Percentiles rank a stretch among this genome's conserved stretches.
Evolutionary conservation across 2,113 vertebrate genomes (phyloP).

Genomic region (Periophthalmus modestus): DNA sequence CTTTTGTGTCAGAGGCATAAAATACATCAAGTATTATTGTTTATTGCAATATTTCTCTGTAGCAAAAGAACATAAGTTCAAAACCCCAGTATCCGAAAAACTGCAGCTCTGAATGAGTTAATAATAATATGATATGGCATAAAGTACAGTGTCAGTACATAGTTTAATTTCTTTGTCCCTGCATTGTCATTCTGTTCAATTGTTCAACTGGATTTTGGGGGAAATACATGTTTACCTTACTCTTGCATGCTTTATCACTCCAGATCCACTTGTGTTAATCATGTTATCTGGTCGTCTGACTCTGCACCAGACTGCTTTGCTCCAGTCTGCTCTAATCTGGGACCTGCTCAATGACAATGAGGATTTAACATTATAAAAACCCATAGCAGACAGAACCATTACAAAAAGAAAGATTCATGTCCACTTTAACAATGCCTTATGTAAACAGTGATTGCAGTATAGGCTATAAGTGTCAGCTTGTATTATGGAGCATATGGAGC

Average conservation of each 20-base stretch:
- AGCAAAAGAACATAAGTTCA: too few relatives aligned
- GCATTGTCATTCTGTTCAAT: too few relatives aligned
- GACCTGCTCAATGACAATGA: slow-evolving; percentile 41
- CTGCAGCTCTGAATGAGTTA: too few relatives aligned
- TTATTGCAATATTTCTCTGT: too few relatives aligned
- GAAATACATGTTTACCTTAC: not conserved
- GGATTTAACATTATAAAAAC: slow-evolving; percentile 41
- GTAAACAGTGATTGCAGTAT: not conserved
- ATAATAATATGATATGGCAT: too few relatives aligned
- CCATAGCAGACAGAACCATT: slow-evolving; percentile 10
- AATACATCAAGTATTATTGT: too few relatives aligned
- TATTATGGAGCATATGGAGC: slow-evolving; percentile 29
- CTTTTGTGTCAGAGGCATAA: too few relatives aligned
- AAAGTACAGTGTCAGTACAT: too few relatives aligned
- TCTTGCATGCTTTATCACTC: slow-evolving; percentile 4
- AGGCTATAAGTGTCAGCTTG: slow-evolving; percentile 6
- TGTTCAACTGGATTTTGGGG: not conserved
- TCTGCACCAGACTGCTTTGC: slow-evolving; percentile 26
- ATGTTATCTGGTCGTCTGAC: slow-evolving; percentile 1
- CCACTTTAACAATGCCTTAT: not conserved
- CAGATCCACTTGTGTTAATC: not conserved
- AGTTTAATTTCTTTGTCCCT: too few relatives aligned
- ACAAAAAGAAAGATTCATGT: slow-evolving; percentile 12
- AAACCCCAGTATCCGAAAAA: too few relatives aligned
- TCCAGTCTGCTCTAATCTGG: slow-evolving; percentile 45